Evolutionary conservation across 2,888 invertebrate genomes (phyloP).

Genomic region (Mystacides longicornis): DNA sequence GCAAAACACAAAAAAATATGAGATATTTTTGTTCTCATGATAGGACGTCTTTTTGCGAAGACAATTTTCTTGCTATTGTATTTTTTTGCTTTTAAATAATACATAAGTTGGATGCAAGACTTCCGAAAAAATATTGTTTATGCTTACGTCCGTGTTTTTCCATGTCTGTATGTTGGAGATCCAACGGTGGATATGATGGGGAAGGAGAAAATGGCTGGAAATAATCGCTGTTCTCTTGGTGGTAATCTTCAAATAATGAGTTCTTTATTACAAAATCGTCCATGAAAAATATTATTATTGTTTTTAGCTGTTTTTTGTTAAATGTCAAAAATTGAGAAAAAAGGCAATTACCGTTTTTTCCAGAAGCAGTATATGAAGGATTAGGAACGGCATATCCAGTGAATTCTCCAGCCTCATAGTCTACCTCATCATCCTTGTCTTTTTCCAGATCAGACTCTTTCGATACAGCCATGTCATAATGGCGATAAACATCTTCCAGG

Average conservation of each 20-base stretch:
- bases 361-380: constrained; percentile 19
- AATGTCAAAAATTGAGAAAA: neutral
- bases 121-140: neutral
- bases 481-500: constrained; percentile 60
- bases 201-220: neutral
- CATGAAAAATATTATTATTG: too few species aligned
- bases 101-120: neutral
- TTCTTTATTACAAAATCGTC: too few species aligned
- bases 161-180: neutral
- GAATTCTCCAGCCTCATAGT: constrained; percentile 55
- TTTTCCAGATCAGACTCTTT: constrained; percentile 25
- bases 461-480: constrained; percentile 43
- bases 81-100: neutral
- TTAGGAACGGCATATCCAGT: constrained; percentile 44
- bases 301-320: too few species aligned
- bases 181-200: neutral
- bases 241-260: too few species aligned
- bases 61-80: too few species aligned
- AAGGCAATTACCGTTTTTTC: constrained; percentile 9
- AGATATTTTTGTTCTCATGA: too few species aligned
- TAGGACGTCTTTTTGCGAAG: too few species aligned
- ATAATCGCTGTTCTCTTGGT: neutral
- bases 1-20: too few species aligned
- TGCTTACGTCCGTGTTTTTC: neutral
- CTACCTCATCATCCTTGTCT: constrained; percentile 38